Conservation (phyloP, 2,113 vertebrate genomes). For the Oryzias javanicus region DNA sequence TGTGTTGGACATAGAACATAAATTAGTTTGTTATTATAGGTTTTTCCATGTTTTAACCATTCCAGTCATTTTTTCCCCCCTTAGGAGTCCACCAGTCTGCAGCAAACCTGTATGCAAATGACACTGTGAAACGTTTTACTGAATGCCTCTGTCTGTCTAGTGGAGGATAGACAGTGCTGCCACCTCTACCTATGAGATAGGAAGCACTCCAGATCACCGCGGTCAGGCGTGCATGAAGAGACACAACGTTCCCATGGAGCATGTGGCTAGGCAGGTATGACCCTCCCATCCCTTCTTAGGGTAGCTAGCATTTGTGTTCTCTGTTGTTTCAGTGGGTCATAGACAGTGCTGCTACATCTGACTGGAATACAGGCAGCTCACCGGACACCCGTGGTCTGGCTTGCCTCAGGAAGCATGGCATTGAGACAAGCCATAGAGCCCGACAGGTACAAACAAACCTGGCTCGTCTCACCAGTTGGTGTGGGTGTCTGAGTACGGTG, state of each 20-base stretch:
- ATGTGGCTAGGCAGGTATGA: conserved; percentile 95
- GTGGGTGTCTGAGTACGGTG: conserved; percentile 7
- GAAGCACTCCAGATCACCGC: conserved; percentile 91
- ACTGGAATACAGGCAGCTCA: conserved; percentile 92
- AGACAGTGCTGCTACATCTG: conserved; percentile 94
- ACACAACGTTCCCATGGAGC: conserved; percentile 86
- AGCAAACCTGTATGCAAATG: conserved; percentile 1
- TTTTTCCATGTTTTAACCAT: neutral
- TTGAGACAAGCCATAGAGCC: conserved; percentile 90
- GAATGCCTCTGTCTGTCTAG: conserved; percentile 75
- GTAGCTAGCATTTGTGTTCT: conserved; percentile 80
- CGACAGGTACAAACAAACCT: conserved; percentile 86
- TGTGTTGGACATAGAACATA: neutral
- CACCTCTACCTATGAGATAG: conserved; percentile 95
- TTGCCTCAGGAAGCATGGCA: conserved; percentile 89
- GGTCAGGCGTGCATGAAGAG: conserved; percentile 93
- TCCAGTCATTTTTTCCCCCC: neutral
- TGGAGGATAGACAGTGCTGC: conserved; percentile 99
- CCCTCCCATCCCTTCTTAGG: conserved; percentile 50
- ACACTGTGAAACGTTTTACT: conserved; percentile 34
- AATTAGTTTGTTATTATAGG: neutral
- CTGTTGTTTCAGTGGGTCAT: conserved; percentile 94
- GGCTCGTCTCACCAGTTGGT: conserved; percentile 25
- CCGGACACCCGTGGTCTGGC: conserved; percentile 89
- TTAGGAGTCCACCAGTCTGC: neutral